A percentile compares a stretch with the other conserved stretches of the same genome.
phyloP scores from a whole-genome alignment of 2,888 invertebrate genomes.

The Galeruca laticollis region DNA sequence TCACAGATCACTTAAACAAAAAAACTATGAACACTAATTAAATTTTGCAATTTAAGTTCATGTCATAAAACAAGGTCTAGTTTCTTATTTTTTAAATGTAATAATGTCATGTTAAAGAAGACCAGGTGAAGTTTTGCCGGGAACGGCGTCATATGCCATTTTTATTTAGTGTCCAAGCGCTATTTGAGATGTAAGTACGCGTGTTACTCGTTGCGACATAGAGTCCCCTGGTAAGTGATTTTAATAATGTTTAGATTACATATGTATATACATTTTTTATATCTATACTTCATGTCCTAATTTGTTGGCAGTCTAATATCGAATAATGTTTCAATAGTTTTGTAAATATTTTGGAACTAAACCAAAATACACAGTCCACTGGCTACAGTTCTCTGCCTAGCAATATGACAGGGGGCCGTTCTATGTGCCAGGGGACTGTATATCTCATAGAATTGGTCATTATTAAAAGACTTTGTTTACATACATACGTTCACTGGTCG shows the following conservation, averaged over 20 bases:
- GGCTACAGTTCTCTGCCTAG: slow-evolving; percentile 1
- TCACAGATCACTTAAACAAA: too few relatives aligned
- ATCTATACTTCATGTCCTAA: neutral
- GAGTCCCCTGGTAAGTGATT: neutral
- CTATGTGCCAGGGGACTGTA: neutral
- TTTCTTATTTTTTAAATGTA: too few relatives aligned
- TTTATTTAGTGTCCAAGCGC: too few relatives aligned
- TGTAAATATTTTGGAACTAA: neutral
- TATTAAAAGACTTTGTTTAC: too few relatives aligned
- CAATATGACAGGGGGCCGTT: neutral
- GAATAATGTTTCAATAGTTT: neutral
- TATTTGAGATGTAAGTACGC: neutral
- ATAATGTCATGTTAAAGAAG: too few relatives aligned
- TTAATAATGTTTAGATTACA: neutral
- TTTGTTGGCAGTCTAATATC: neutral
- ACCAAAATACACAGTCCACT: slow-evolving; percentile 5
- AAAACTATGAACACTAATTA: too few relatives aligned
- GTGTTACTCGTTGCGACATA: too few relatives aligned
- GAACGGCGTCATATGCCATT: neutral
- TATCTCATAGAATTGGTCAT: too few relatives aligned
- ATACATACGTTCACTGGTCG: too few relatives aligned
- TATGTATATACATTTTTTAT: too few relatives aligned
- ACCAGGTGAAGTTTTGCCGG: neutral
- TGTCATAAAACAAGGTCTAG: too few relatives aligned
- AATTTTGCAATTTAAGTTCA: too few relatives aligned